Base-by-base conservation (phyloP, 2,113 vertebrate genomes). In the Chloropsis cyanopogon region DNA sequence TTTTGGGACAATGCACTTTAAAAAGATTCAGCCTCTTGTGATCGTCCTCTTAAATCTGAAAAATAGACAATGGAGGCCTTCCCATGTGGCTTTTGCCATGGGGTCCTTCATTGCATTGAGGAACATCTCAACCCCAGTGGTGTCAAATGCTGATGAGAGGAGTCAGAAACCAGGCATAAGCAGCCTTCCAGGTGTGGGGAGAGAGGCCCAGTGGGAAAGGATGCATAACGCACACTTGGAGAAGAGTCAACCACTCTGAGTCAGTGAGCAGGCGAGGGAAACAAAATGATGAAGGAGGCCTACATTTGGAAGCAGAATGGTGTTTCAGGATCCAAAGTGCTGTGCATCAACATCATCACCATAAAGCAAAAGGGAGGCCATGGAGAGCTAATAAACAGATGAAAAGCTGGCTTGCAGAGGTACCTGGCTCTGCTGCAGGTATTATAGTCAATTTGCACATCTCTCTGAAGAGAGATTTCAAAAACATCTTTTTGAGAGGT, bases 371-470 rank as follows among this genome's bases (percentile, higher is more conserved):
- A 96, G 42, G 54, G 47, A 96, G 93, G 56, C 52, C 78, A 87
- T 5, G 56, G 88, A 96, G 90, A 97, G 91, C 83, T 95, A 96
- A 96, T 88, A 97, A 97, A 90, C 94, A 86, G 92, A 97, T 66
- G 5, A 87, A 96, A 97, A 96, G 78, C 90, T 97, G 93, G 96
- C 94, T 95, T 76, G 94, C 82, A 91, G 69, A 94, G 82, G 69
- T 92, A 97, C 91, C 95, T 97, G 96, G 91, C 77, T 97, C 92
- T 95, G 90, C 76, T 92, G 86, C 96, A 97, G 97, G 94, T 97
- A 96, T 96, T 94, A 59, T 53, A 88, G 90, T 97, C 94, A 94
- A 95, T 98, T 97, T 93, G 93, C 95, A 97, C 96, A 97, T 97
- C 97, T 89, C 84, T 94, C 80, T 17, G 82, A 96, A 95, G 54